Percentiles rank a stretch among this genome's conserved stretches.
These are phyloP conservation scores for Prionailurus viverrinus DNA, from an alignment of 2,113 vertebrate genomes.

Conservation along the genomic window DNA sequence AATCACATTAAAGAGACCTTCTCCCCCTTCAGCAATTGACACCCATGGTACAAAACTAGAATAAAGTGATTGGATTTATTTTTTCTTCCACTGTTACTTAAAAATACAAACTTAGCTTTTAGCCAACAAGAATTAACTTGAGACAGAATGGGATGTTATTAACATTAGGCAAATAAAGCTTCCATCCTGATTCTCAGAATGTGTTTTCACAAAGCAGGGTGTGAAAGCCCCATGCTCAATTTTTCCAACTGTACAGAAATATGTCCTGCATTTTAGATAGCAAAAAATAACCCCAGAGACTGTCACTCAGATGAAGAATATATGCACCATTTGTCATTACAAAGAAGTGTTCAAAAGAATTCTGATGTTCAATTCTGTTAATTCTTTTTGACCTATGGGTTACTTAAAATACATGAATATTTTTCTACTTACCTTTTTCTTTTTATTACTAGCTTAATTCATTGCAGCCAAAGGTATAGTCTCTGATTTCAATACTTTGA, in stretches of 20 bases:
- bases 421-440: not conserved
- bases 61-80: not conserved
- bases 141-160: not conserved
- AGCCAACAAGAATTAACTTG: not conserved
- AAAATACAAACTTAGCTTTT: not conserved
- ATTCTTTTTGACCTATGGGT: not conserved
- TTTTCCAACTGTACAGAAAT: not conserved
- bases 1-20: conserved; percentile 20
- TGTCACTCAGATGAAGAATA: not conserved
- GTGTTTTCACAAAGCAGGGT: not conserved
- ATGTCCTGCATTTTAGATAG: not conserved
- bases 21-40: conserved; percentile 13
- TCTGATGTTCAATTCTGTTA: not conserved
- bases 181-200: not conserved
- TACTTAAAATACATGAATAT: not conserved
- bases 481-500: not conserved
- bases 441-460: not conserved
- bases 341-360: not conserved
- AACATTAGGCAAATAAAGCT: not conserved
- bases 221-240: not conserved
- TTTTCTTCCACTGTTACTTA: conserved; percentile 15
- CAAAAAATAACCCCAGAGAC: not conserved
- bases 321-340: not conserved
- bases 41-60: not conserved
- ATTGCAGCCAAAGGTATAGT: not conserved